Base-by-base conservation (phyloP, 2,888 invertebrate species). In the Noctua pronuba region DNA sequence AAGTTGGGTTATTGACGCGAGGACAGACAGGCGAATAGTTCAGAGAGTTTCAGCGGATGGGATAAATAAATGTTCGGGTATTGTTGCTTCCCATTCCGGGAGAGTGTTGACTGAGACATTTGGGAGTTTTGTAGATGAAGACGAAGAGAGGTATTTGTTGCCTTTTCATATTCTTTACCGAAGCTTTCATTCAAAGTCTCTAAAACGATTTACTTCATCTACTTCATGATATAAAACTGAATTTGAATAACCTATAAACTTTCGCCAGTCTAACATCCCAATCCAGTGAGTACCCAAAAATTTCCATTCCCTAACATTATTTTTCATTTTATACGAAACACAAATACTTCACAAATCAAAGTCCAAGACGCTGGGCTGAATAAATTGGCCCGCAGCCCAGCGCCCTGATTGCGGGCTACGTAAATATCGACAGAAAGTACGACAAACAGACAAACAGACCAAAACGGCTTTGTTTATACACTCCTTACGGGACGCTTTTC, bases 271-370 rank as follows among this genome's bases (percentile, higher is more conserved):
- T 13, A 24, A 41, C 18, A 71, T 31, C 71, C 18, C 24, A 75
- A 65, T 35, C 31, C 49, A 62, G 52, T 13, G 74, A 64, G n/a
- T 58, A 41, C 38, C 41, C 52, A 69, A 77, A 75, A 73, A 77
- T 78, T 84, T 75, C 71, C 76, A 85, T 84, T 21, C 67, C 67
- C 65, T 71, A 55, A 77, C 78, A 86, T 73, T 82, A 83, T 89
- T 87, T 88, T 88, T 89, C 81, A 80, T 83, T 84, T 88, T 85
- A 88, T 86, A 79, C 76, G 76, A 88, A 91, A 91, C 88, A 88
- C 89, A 91, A 91, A 89, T 90, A 89, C 85, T 82, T 89, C 78
- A 89, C 90, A 91, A 92, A 91, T 91, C 92, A 88, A 88, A 85
- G 86, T 80, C 83, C 88, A 88, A 88, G 88, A 90, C 89, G 90